Evolutionary conservation across 2,113 vertebrate genomes (phyloP).

Genomic region (Egretta garzetta): DNA sequence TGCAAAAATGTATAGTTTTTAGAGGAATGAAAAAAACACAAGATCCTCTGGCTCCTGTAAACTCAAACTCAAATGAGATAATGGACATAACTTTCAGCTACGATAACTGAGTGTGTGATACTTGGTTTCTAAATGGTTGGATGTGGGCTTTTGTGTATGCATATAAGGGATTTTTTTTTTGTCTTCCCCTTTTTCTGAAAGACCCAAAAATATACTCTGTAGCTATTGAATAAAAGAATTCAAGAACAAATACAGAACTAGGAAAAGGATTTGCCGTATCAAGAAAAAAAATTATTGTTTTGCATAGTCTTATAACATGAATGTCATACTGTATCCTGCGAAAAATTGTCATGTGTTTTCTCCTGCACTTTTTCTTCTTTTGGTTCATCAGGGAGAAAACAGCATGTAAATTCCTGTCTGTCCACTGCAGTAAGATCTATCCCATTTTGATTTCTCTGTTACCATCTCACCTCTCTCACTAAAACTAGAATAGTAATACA

Average conservation of each 20-base stretch:
- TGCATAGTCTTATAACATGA: not conserved
- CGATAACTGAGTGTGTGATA: not conserved
- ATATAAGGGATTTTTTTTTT: not conserved
- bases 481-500: not conserved
- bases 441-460: not conserved
- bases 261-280: not conserved
- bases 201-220: not conserved
- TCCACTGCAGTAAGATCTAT: not conserved
- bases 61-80: not conserved
- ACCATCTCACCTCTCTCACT: not conserved
- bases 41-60: not conserved
- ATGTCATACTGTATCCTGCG: not conserved
- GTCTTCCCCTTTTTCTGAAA: rapidly evolving
- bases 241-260: not conserved
- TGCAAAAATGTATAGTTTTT: not conserved
- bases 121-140: not conserved
- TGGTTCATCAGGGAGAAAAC: not conserved
- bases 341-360: not conserved
- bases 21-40: not conserved
- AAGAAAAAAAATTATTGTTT: not conserved
- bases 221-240: not conserved
- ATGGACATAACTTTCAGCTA: not conserved
- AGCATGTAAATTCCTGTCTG: not conserved
- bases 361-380: not conserved
- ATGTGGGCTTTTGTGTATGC: not conserved